phyloP scores from a whole-genome alignment of 2,888 invertebrate species.

The Lissonota sp. region DNA sequence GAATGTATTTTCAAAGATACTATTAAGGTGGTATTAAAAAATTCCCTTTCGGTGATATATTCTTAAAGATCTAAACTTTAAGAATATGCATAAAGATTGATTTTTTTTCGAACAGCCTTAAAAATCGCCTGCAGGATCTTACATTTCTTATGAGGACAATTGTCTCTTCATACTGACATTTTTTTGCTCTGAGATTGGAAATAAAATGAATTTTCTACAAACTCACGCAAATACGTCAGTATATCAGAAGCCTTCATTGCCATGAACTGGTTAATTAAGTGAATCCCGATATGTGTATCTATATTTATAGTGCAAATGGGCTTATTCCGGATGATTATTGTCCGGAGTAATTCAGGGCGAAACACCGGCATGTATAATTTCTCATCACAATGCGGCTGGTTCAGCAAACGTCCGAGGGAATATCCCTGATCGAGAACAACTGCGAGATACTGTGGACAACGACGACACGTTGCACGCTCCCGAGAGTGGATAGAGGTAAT shows the following conservation, averaged over 20 bases:
- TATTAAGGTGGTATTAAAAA: no score
- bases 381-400: neutral
- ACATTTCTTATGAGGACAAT: no score
- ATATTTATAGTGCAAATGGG: no score
- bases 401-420: neutral
- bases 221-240: neutral
- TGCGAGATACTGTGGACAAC: neutral
- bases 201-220: no score
- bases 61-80: no score
- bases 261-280: neutral
- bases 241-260: neutral
- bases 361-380: conserved; percentile 4
- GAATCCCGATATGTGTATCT: neutral
- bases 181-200: no score
- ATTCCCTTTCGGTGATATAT: no score
- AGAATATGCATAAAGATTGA: no score
- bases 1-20: no score
- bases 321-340: conserved; percentile 3
- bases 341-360: neutral
- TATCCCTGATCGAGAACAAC: neutral
- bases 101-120: no score
- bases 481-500: conserved; percentile 34
- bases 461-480: conserved; percentile 38
- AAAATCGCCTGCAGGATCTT: no score
- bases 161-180: no score